Evolutionary conservation across 2,888 invertebrate genomes (phyloP), one percentile per base, ranked within the genome.

Genomic region (Calameuta pallipes): DNA sequence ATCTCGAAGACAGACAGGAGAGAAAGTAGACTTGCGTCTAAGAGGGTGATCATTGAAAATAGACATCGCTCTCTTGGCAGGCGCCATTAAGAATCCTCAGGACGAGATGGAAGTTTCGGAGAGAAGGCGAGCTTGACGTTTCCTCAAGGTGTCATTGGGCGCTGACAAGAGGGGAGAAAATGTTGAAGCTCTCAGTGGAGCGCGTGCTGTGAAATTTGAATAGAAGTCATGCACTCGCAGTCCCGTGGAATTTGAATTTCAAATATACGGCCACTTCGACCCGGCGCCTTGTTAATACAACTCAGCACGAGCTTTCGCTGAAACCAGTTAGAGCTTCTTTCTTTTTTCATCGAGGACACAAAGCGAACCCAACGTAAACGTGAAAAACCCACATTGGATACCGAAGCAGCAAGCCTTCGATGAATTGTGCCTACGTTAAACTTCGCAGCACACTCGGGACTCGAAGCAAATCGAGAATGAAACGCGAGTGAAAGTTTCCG

Each of bases 221-320:
- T 71, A 71, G 34, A 34, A 71, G 71, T 71, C 71, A 71, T 34
- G 71, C 71, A 71, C 71, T 71, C 71, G 71, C 33, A 71, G 71
- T 31, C 56, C 56, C 31, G 71, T 71, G 31, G 11, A 71, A 71
- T 71, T 71, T 71, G 71, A 71, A 71, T 31, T 71, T 71, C 31
- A 71, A 71, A 71, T 71, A 56, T 23, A 56, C 56, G 23, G 23
- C 56, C 56, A 23, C 56, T 56, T 56, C 56, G 56, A 23, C 56
- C 56, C 23, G 56, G 56, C 56, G 56, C 56, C 56, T 56, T 56
- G 56, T 56, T 56, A 56, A 56, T 56, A 23, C 23, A 56, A 56
- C 56, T 56, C 56, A 56, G 56, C 56, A 56, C 56, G 56, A 56
- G 23, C 56, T 56, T 56, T 56, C 56, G 56, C 23, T 56, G 15